Evolutionary conservation across 2,888 invertebrate species (phyloP), one percentile per base, ranked within the genome.

Genomic region (Lepeophtheirus nordmannii): DNA sequence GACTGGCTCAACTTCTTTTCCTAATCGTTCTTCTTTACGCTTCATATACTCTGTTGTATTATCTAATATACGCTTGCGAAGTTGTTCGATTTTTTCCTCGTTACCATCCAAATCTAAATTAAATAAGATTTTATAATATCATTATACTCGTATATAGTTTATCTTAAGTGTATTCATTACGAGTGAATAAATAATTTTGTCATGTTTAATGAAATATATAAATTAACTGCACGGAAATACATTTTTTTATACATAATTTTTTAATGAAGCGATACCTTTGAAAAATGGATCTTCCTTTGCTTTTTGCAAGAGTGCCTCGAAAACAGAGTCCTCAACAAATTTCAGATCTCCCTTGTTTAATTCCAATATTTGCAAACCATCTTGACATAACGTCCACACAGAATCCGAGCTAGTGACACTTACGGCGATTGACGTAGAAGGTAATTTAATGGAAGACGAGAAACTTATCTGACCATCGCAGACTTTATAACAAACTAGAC

Each of bases 1-100:
- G n/a, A n/a, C 53, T 46, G 53, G 53, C 8, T 46, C n/a, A 46
- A 46, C 53, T 46, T 46, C 53, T 17, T 46, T 46, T n/a, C 53
- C 17, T n/a, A 46, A 17, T 46, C 53, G 14, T 17, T 46, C 53
- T 17, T 46, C 53, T 17, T 46, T 46, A 46, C 53, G 53, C 53
- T 46, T 46, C 17, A 46, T n/a, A 46, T 46, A 46, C 17, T 46
- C 53, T 8, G 5, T 46, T 14, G 53, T 46, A 46, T 46, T 46
- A 17, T 46, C 53, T 17, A 46, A 3, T 46, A 46, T 46, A 46
- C 53, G 53, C 53, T 46, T 46, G 53, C 53, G 53, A 46, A 46
- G 53, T 17, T 46, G 53, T 46, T n/a, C 17, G 17, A 46, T n/a
- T 46, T 17, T 46, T n/a, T 8, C 53, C 17, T 46, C 53, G 17